These are phyloP conservation scores for Pristionchus maxplancki DNA, from an alignment of 2,888 invertebrate species.

Conservation along the genomic window DNA sequence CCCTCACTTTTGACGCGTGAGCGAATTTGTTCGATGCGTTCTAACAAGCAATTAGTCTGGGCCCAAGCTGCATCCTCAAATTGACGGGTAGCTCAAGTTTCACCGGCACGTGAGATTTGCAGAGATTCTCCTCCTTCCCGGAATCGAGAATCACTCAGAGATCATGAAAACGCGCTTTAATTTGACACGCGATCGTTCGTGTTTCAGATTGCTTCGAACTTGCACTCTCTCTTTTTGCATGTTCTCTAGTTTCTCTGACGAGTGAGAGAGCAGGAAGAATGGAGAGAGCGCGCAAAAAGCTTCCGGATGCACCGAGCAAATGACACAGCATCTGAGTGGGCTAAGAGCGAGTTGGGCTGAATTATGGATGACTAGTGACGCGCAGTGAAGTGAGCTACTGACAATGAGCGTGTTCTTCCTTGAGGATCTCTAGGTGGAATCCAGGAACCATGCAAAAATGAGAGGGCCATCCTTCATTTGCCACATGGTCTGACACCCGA, in stretches of 20 bases:
- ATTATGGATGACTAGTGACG: too few relatives aligned
- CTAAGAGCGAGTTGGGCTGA: too few relatives aligned
- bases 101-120: not conserved
- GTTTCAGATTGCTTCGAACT: not conserved
- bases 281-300: too few relatives aligned
- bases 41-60: constrained; percentile 4
- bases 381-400: too few relatives aligned
- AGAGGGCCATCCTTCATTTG: not conserved
- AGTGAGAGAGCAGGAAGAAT: not conserved
- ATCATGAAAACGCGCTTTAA: not conserved
- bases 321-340: too few relatives aligned
- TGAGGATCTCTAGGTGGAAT: too few relatives aligned
- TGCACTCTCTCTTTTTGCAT: not conserved
- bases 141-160: not conserved
- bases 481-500: not conserved
- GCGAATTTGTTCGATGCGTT: not conserved
- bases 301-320: too few relatives aligned
- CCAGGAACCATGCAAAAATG: not conserved
- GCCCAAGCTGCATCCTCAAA: not conserved
- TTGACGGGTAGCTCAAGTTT: not conserved
- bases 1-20: not conserved
- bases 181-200: constrained; percentile 26
- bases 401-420: too few relatives aligned
- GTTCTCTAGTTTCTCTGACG: not conserved
- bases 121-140: not conserved